Evolutionary conservation across 2,797 vertebrate species (phyloP), one percentile per base, ranked within the genome.

Genomic region (Protonibea diacanthus): DNA sequence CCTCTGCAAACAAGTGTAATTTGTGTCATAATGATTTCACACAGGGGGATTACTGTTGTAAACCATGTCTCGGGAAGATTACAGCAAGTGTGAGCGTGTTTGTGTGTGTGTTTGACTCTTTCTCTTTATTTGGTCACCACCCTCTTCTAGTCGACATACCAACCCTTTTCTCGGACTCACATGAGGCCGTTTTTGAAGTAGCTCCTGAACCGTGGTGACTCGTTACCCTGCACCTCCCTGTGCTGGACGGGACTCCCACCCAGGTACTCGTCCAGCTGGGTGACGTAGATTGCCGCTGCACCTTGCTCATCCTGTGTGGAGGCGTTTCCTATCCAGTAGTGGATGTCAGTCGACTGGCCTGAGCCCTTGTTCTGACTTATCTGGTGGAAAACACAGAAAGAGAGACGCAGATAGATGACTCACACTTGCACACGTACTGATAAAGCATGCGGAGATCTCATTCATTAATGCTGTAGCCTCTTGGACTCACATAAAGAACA

Each of bases 221-320:
- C 97, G 0, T 87, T 69, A 2, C 94, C 96, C 90, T 98, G 97
- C 63, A 94, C 95, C 90, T 98, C 97, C 11, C 97, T 92, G 93
- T 97, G 94, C 92, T 98, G 97, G 56, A 97, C 92, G 0, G 97
- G 96, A 76, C 79, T 95, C 3, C 97, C 96, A 0, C 96, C 92
- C 8, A 98, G 89, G 0, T 82, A 72, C 0, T 91, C 93, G 1
- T 98, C 97, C 93, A 98, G 82, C 92, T 97, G 96, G 45, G 95
- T 95, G 51, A 96, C 91, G 0, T 93, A 97, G 86, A 97, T 78
- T 68, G 97, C 97, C 0, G 96, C 97, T 0, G 96, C 94, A 0
- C 96, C 97, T 56, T 98, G 97, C 80, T 98, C 97, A 0, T 98
- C 97, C 92, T 95, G 96, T 0, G 96, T 95, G 5, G 96, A 97